These are phyloP conservation scores for Standfussiana lucernea DNA, from an alignment of 2,888 invertebrate species.

Conservation along the genomic window DNA sequence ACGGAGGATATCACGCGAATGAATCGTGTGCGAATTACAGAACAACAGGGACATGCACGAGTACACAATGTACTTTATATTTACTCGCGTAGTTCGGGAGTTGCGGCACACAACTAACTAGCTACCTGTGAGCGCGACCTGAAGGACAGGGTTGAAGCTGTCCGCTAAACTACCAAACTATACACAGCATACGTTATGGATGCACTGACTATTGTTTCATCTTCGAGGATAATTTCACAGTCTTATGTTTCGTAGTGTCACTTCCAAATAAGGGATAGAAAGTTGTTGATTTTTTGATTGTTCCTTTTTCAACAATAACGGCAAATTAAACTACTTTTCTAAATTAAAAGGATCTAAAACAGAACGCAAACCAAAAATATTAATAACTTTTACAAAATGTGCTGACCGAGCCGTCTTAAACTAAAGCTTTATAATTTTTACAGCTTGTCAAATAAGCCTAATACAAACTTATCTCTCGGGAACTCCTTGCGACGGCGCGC, in stretches of 20 bases:
- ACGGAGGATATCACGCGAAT: conserved; percentile 30
- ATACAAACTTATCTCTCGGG: conserved; percentile 49
- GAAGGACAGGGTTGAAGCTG: neutral
- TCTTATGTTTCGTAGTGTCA: neutral
- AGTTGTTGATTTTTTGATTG: too few relatives aligned
- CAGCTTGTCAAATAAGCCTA: conserved; percentile 65
- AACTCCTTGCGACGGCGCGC: conserved; percentile 4
- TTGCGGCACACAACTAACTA: neutral
- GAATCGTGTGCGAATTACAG: conserved; percentile 24
- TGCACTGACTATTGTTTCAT: neutral
- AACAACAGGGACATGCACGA: conserved; percentile 20
- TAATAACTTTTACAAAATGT: conserved; percentile 36
- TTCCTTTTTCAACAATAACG: neutral
- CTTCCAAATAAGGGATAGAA: neutral
- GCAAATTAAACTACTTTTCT: neutral
- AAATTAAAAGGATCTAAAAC: neutral
- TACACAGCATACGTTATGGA: neutral
- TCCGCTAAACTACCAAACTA: neutral
- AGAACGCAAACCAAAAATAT: neutral
- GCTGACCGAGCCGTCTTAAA: conserved; percentile 23
- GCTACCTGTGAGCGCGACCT: too few relatives aligned
- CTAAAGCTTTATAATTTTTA: conserved; percentile 49
- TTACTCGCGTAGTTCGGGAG: neutral
- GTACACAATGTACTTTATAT: neutral
- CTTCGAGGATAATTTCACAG: neutral